Conservation (phyloP, 35 echinoderm and acorn worm species). For the Apostichopus japonicus region DNA sequence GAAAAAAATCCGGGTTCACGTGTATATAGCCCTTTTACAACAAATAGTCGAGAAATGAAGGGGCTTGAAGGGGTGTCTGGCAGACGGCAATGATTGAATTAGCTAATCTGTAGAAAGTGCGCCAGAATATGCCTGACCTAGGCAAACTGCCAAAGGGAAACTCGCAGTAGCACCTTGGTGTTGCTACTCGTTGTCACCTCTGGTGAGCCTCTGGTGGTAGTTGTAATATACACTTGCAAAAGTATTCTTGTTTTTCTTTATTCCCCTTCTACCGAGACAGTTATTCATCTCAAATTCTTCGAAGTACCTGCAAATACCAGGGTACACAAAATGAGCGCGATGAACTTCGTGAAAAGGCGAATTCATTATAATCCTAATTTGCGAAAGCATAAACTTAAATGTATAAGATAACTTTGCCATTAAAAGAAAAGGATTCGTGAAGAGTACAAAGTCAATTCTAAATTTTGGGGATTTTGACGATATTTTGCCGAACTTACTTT, state of each 20-base stretch:
- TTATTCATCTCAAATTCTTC: too few species aligned
- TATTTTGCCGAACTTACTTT: too few species aligned
- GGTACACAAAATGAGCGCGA: too few species aligned
- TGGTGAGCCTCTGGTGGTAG: not conserved
- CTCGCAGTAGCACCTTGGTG: not conserved
- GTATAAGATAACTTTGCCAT: too few species aligned
- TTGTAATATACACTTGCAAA: not conserved
- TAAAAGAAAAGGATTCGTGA: too few species aligned
- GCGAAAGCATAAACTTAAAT: too few species aligned
- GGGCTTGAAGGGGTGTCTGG: not conserved
- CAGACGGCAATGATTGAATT: slow-evolving; percentile 7
- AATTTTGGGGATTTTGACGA: too few species aligned
- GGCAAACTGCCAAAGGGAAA: not conserved
- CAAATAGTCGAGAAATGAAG: not conserved
- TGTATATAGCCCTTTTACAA: not conserved
- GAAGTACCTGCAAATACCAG: too few species aligned
- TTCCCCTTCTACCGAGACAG: not conserved
- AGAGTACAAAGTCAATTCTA: too few species aligned
- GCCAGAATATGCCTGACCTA: not conserved
- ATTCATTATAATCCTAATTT: too few species aligned
- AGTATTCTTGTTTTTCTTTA: not conserved
- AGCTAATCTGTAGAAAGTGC: slow-evolving; percentile 9
- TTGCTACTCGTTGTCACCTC: not conserved
- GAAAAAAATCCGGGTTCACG: not conserved
- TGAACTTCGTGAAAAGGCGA: too few species aligned